Conservation (phyloP, 2,113 vertebrate species). For the Alligator sinensis region DNA sequence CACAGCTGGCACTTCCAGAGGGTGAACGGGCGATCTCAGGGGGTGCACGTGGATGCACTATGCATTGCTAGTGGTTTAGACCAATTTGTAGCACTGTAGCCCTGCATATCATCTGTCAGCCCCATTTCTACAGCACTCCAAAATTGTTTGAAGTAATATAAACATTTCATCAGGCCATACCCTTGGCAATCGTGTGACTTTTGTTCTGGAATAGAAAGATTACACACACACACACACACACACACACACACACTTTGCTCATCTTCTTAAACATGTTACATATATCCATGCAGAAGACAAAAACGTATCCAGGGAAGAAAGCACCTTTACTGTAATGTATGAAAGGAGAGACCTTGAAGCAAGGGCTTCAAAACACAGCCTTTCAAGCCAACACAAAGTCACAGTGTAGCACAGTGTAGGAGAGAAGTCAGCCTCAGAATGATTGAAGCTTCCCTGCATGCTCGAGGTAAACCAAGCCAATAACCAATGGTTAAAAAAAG, state of each 20-base stretch:
- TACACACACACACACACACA: neutral
- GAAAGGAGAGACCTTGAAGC: neutral
- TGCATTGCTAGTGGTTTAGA: too few species aligned
- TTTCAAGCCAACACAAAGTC: constrained; percentile 7
- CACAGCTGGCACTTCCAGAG: too few species aligned
- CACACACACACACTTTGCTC: neutral
- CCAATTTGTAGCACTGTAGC: too few species aligned
- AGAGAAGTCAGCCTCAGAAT: neutral
- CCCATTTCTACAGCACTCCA: too few species aligned
- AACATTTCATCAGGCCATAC: too few species aligned
- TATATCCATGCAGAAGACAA: neutral
- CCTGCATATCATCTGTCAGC: too few species aligned
- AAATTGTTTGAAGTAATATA: too few species aligned
- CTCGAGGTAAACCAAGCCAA: neutral
- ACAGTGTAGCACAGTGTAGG: accelerated
- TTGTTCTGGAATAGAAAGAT: neutral
- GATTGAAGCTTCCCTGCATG: neutral
- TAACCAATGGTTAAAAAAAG: neutral
- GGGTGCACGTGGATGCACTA: too few species aligned
- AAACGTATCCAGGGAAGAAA: neutral
- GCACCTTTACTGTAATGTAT: neutral
- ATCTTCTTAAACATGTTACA: neutral
- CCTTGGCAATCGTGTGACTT: too few species aligned
- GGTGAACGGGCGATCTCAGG: too few species aligned
- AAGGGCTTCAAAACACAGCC: neutral